These are phyloP conservation scores for Zophobas morio DNA, from an alignment of 1,140 invertebrate species.

Conservation along the genomic window DNA sequence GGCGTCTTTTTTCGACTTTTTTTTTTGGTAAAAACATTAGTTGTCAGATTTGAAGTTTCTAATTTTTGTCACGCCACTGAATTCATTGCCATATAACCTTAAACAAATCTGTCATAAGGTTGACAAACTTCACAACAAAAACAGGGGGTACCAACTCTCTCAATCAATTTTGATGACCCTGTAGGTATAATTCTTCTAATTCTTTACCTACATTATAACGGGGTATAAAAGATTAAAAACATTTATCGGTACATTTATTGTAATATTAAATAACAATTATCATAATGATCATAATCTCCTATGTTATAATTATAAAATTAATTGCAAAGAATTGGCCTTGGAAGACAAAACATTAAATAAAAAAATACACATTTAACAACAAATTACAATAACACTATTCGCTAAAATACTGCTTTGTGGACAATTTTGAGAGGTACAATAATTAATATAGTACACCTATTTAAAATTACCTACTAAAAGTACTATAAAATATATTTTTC, in stretches of 20 bases:
- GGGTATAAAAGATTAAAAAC: constrained; percentile 22
- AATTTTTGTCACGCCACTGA: no score
- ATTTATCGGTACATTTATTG: constrained; percentile 46
- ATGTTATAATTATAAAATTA: constrained; percentile 12
- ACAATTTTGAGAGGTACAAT: constrained; percentile 31
- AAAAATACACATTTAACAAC: constrained; percentile 44
- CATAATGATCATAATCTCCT: constrained; percentile 15
- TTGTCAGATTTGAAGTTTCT: no score
- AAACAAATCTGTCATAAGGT: no score
- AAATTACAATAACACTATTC: constrained; percentile 32
- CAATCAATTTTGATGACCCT: no score
- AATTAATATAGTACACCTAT: constrained; percentile 4
- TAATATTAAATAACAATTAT: constrained; percentile 42
- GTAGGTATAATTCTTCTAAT: neutral
- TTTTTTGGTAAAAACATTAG: no score
- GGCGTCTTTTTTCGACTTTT: no score
- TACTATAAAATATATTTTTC: constrained; percentile 42
- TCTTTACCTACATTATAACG: neutral
- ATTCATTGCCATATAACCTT: no score
- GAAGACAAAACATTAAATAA: constrained; percentile 47
- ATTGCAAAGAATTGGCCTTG: constrained; percentile 25
- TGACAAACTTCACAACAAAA: no score
- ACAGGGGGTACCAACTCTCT: no score
- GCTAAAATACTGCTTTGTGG: constrained; percentile 46
- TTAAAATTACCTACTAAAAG: constrained; percentile 26